phyloP scores from a whole-genome alignment of 2,797 vertebrate genomes.

The Scolopax bukidnonensis region DNA sequence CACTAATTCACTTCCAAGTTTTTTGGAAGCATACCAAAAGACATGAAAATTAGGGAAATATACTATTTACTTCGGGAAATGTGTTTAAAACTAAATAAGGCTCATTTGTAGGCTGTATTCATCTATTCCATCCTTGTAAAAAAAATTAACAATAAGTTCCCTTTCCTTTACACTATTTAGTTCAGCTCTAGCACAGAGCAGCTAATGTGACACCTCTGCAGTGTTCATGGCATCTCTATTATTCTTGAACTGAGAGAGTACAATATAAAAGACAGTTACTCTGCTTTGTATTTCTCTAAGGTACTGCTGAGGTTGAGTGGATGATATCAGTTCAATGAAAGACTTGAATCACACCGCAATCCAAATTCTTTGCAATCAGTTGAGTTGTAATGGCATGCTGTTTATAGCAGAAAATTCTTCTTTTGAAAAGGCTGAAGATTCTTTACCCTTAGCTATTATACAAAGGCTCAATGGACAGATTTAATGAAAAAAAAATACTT shows the following conservation, averaged over 20 bases:
- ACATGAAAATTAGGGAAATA: conserved; percentile 87
- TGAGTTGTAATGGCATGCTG: conserved; percentile 38
- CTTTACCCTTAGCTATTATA: conserved; percentile 32
- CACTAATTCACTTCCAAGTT: conserved; percentile 87
- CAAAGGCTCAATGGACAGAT: conserved; percentile 39
- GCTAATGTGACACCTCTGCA: conserved; percentile 70
- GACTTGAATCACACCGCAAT: conserved; percentile 51
- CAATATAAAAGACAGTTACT: conserved; percentile 68
- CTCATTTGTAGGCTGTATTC: conserved; percentile 73
- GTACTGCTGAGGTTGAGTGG: conserved; percentile 70
- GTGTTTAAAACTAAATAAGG: conserved; percentile 79
- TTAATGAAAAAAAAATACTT: conserved; percentile 48
- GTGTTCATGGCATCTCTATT: conserved; percentile 66
- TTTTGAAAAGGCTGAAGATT: conserved; percentile 56
- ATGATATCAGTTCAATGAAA: conserved; percentile 72
- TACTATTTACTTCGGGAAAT: conserved; percentile 80
- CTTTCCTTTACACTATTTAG: conserved; percentile 65
- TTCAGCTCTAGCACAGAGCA: conserved; percentile 47
- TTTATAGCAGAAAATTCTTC: conserved; percentile 40
- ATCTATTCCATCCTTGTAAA: conserved; percentile 66
- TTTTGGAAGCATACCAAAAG: conserved; percentile 83
- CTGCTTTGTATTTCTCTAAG: conserved; percentile 70
- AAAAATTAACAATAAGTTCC: conserved; percentile 72
- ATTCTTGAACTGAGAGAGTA: conserved; percentile 46
- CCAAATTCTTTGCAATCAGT: conserved; percentile 66